Conservation (phyloP, 2,113 vertebrate species). For the Gadus macrocephalus region DNA sequence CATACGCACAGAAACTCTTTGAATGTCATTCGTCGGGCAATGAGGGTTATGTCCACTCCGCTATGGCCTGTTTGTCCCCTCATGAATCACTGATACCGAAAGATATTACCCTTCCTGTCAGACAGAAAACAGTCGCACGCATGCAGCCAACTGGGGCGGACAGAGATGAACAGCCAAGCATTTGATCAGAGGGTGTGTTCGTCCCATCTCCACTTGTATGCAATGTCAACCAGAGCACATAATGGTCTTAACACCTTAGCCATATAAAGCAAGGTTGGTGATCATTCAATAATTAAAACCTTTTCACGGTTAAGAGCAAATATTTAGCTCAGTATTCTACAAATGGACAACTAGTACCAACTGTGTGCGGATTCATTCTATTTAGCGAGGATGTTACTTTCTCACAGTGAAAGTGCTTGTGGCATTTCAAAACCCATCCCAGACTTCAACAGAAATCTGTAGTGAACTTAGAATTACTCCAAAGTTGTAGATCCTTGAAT, state of each 20-base stretch:
- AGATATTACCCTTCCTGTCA: not conserved
- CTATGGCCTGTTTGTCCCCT: not conserved
- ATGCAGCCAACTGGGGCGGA: slow-evolving; percentile 5
- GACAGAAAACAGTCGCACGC: not conserved
- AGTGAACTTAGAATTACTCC: too few relatives aligned
- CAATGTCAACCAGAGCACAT: slow-evolving; percentile 10
- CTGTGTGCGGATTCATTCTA: too few relatives aligned
- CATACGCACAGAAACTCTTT: not conserved
- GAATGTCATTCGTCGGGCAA: not conserved
- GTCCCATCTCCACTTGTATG: not conserved
- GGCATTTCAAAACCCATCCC: slow-evolving; percentile 8
- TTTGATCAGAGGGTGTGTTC: slow-evolving; percentile 37
- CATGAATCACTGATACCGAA: not conserved
- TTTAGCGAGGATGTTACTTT: too few relatives aligned
- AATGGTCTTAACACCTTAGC: not conserved
- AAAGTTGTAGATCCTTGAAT: too few relatives aligned
- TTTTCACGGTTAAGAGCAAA: too few relatives aligned
- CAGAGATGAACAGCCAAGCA: slow-evolving; percentile 29
- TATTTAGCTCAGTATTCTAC: too few relatives aligned
- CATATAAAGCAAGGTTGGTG: not conserved
- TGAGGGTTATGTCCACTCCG: not conserved
- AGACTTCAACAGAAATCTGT: too few relatives aligned
- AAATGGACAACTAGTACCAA: too few relatives aligned
- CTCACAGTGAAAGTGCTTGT: too few relatives aligned
- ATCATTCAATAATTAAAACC: too few relatives aligned